phyloP scores from a whole-genome alignment of 2,888 invertebrate species.

The Cerceris ruficornis region DNA sequence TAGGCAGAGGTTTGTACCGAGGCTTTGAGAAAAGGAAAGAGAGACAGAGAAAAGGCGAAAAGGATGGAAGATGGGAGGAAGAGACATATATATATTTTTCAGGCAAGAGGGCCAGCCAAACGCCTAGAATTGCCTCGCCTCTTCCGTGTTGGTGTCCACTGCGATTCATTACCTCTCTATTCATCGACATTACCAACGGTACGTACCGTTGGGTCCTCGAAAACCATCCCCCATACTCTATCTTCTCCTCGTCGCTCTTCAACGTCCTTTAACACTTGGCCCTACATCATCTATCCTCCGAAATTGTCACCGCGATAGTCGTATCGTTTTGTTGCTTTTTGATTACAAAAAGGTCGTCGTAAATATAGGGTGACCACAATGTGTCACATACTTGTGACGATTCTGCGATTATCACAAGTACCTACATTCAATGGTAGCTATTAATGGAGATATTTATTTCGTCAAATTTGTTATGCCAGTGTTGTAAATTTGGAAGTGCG shows the following conservation, averaged over 20 bases:
- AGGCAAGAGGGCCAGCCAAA: constrained; percentile 68
- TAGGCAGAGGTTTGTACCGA: constrained; percentile 27
- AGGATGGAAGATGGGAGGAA: constrained; percentile 2
- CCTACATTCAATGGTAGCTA: too few relatives aligned
- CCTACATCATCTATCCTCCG: constrained; percentile 32
- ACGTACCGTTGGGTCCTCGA: constrained; percentile 62
- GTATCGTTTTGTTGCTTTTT: constrained; percentile 2
- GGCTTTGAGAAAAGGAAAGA: constrained; percentile 15
- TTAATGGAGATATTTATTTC: too few relatives aligned
- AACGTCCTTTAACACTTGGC: constrained; percentile 58
- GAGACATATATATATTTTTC: constrained; percentile 73
- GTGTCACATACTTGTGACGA: too few relatives aligned
- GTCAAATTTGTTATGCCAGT: too few relatives aligned
- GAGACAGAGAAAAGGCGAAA: background rate
- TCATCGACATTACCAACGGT: constrained; percentile 78
- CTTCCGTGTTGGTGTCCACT: constrained; percentile 81
- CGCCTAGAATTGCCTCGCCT: constrained; percentile 79
- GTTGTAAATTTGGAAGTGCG: too few relatives aligned
- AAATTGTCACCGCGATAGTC: constrained; percentile 5
- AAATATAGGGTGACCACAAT: background rate
- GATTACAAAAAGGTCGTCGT: background rate
- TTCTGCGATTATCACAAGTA: too few relatives aligned
- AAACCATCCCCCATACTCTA: constrained; percentile 49
- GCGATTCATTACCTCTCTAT: constrained; percentile 81
- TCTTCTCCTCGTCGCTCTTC: constrained; percentile 43